phyloP scores from a whole-genome alignment of 2,888 invertebrate species.

The Macropis europaea region DNA sequence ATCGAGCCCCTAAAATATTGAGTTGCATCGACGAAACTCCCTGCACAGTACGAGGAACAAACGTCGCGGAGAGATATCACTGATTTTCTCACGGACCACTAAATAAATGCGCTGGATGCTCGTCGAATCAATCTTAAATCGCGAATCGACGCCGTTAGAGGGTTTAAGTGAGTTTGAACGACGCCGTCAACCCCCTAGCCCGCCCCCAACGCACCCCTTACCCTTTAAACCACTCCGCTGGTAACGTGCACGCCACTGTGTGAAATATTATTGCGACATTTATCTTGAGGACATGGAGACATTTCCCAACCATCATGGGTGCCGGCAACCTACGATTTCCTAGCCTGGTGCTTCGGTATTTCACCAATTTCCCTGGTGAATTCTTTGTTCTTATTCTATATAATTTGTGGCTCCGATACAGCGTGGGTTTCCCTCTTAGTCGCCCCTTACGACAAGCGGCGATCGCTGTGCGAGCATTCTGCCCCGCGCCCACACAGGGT shows the following conservation, averaged over 20 bases:
- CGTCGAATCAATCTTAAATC: slow-evolving; percentile 50
- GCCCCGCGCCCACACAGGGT: too few species aligned
- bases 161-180: slow-evolving; percentile 55
- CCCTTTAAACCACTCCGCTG: too few species aligned
- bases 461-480: too few species aligned
- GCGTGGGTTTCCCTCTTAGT: too few species aligned
- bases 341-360: not conserved
- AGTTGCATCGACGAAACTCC: too few species aligned
- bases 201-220: not conserved
- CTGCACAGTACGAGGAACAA: slow-evolving; percentile 44
- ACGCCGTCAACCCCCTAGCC: not conserved
- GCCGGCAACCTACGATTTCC: slow-evolving; percentile 16
- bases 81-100: slow-evolving; percentile 60
- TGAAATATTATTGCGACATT: slow-evolving; percentile 52
- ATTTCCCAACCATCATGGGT: slow-evolving; percentile 2
- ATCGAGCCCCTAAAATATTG: too few species aligned
- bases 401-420: too few species aligned
- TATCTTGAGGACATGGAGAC: slow-evolving; percentile 29
- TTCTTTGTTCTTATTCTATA: slow-evolving; percentile 8
- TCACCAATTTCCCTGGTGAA: not conserved
- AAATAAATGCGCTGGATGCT: slow-evolving; percentile 67
- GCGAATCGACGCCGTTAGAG: slow-evolving; percentile 38
- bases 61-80: slow-evolving; percentile 50
- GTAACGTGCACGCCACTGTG: slow-evolving; percentile 14
- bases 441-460: too few species aligned